Conservation (phyloP, 2,888 invertebrate species). For the Melinaea marsaeus region DNA sequence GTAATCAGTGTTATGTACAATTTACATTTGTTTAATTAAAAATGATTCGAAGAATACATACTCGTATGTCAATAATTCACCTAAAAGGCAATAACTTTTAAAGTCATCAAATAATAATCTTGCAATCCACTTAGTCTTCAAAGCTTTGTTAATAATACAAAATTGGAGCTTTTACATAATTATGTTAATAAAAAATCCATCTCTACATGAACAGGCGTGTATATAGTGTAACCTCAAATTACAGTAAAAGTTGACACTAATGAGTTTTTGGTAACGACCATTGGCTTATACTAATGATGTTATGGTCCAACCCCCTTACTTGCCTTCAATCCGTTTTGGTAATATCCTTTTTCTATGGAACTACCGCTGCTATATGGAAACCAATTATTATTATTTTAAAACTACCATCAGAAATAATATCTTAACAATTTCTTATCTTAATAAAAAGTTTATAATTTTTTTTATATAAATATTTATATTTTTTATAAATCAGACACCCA, state of each 20-base stretch:
- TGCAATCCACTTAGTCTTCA: conserved; percentile 50
- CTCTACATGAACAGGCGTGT: conserved; percentile 21
- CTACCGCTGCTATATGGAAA: conserved; percentile 53
- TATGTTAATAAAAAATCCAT: conserved; percentile 53
- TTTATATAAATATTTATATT: conserved; percentile 16
- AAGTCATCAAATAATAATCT: conserved; percentile 37
- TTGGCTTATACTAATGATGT: conserved; percentile 71
- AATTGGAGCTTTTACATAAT: conserved; percentile 69
- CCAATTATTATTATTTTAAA: conserved; percentile 13
- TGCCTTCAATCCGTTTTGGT: conserved; percentile 68
- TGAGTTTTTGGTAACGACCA: conserved; percentile 77
- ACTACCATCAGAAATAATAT: conserved; percentile 12
- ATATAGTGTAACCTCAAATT: conserved; percentile 55
- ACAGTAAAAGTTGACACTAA: conserved; percentile 74
- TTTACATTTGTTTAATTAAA: neutral
- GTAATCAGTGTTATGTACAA: no score
- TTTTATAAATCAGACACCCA: conserved; percentile 46
- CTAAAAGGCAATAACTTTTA: conserved; percentile 1
- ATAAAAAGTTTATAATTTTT: no score
- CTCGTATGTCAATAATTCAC: neutral
- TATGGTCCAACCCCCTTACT: conserved; percentile 71
- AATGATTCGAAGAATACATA: neutral
- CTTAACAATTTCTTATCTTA: no score
- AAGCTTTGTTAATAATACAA: conserved; percentile 59
- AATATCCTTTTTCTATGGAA: conserved; percentile 59